Percentiles rank a stretch among this genome's conserved stretches.
These are phyloP conservation scores for Eupeodes corollae DNA, from an alignment of 1,140 invertebrate species.

Conservation along the genomic window DNA sequence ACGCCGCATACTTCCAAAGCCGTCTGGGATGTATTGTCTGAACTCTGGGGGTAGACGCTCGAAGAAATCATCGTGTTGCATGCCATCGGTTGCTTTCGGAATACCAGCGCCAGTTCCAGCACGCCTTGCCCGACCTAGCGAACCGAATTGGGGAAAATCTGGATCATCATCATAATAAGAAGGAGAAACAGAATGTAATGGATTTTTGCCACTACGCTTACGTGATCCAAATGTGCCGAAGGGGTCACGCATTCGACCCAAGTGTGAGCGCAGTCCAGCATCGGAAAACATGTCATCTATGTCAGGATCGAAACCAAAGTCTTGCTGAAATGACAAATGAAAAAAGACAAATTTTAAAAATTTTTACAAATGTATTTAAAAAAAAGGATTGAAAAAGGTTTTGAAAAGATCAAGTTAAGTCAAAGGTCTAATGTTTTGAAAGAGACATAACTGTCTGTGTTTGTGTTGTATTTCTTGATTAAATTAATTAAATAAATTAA, in stretches of 20 bases:
- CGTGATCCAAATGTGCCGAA: slow-evolving; percentile 40
- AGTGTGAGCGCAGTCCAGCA: slow-evolving; percentile 28
- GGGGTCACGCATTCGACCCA: slow-evolving; percentile 40
- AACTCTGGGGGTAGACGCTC: slow-evolving; percentile 48
- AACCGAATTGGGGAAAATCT: slow-evolving; percentile 31
- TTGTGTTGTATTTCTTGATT: too few species aligned
- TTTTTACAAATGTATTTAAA: neutral
- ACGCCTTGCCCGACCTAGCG: slow-evolving; percentile 23
- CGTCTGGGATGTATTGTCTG: slow-evolving; percentile 44
- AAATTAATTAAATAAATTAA: too few species aligned
- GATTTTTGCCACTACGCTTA: slow-evolving; percentile 42
- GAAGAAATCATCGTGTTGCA: slow-evolving; percentile 41
- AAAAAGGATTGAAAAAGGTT: too few species aligned
- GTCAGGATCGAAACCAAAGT: slow-evolving; percentile 35
- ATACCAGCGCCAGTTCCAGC: slow-evolving; percentile 24
- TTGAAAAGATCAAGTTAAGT: too few species aligned
- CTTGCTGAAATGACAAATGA: slow-evolving; percentile 6
- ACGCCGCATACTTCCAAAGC: slow-evolving; percentile 40
- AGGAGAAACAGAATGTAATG: slow-evolving; percentile 17
- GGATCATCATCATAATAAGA: slow-evolving; percentile 37
- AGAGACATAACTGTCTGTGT: too few species aligned
- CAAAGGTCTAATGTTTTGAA: too few species aligned
- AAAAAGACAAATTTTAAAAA: neutral
- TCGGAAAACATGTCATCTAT: slow-evolving; percentile 30
- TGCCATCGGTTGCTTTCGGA: slow-evolving; percentile 12